A percentile compares a stretch with the other conserved stretches of the same genome.
Evolutionary conservation across 1,140 invertebrate species (phyloP).

Genomic region (Papilio polytes): DNA sequence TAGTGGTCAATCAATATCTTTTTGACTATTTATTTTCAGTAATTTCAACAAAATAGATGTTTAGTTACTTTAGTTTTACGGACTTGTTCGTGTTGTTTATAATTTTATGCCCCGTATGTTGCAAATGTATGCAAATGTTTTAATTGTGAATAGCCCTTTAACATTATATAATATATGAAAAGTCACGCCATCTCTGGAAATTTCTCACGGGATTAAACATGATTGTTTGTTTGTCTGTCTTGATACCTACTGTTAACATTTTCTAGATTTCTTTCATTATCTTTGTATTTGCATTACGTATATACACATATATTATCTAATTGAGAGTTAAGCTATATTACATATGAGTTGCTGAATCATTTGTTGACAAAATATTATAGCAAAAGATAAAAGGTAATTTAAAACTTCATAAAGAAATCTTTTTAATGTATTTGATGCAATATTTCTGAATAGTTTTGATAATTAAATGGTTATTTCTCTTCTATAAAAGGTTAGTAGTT

Average conservation of each 20-base stretch:
- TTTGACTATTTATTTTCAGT: too few species aligned
- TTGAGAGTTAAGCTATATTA: neutral
- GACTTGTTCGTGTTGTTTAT: neutral
- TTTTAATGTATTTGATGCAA: too few species aligned
- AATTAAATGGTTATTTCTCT: too few species aligned
- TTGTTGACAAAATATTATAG: neutral
- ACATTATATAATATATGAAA: neutral
- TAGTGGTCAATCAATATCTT: too few species aligned
- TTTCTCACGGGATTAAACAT: conserved; percentile 5
- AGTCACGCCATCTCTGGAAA: conserved; percentile 21
- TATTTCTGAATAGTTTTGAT: too few species aligned
- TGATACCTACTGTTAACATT: neutral
- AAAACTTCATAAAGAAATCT: neutral
- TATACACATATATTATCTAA: conserved; percentile 4
- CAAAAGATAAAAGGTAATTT: neutral
- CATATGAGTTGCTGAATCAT: neutral
- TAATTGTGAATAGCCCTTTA: neutral
- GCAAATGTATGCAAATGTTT: neutral
- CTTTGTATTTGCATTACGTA: neutral
- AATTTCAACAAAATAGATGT: too few species aligned
- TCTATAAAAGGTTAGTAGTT: too few species aligned
- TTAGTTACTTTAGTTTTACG: too few species aligned
- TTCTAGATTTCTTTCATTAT: conserved; percentile 13
- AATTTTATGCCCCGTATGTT: too few species aligned
- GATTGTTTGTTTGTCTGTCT: conserved; percentile 19